These are phyloP conservation scores for Alosa sapidissima DNA, from an alignment of 2,797 vertebrate species.

Conservation along the genomic window DNA sequence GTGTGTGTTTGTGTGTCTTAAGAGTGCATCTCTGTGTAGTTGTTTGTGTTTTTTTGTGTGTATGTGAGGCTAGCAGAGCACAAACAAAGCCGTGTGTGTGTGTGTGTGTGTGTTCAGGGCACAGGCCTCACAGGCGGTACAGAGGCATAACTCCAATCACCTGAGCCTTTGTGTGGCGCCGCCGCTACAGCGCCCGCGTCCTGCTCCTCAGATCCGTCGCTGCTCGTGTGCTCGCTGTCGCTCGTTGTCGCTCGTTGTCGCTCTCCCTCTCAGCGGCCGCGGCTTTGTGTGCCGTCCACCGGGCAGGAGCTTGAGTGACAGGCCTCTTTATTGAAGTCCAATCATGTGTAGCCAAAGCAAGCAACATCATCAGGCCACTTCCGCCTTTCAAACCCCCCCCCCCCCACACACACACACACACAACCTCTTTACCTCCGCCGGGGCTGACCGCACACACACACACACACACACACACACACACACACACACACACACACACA, in stretches of 20 bases:
- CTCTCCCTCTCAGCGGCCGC: background rate
- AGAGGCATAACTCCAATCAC: slow-evolving; percentile 17
- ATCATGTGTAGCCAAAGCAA: slow-evolving; percentile 46
- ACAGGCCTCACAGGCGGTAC: background rate
- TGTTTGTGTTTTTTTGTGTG: background rate
- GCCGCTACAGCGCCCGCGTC: too few relatives aligned
- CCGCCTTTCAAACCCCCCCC: slow-evolving; percentile 58
- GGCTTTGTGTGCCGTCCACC: background rate
- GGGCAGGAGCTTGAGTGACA: background rate
- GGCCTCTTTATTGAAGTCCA: slow-evolving; percentile 51
- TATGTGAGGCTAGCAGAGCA: background rate
- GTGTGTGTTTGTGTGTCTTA: background rate
- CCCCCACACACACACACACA: slow-evolving; percentile 34
- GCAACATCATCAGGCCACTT: slow-evolving; percentile 41
- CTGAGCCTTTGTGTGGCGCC: background rate
- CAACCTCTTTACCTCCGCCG: slow-evolving; percentile 58
- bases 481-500: too few relatives aligned
- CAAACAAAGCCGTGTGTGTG: too few relatives aligned
- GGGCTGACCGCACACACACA: slow-evolving; percentile 46
- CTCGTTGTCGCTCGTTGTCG: background rate
- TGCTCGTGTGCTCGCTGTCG: too few relatives aligned
- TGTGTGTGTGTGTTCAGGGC: background rate
- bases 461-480: slow-evolving; percentile 42
- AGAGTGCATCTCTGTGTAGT: background rate
- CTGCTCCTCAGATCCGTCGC: background rate